Base-by-base conservation (phyloP, 2,113 vertebrate species). In the Emydocephalus ijimae region DNA sequence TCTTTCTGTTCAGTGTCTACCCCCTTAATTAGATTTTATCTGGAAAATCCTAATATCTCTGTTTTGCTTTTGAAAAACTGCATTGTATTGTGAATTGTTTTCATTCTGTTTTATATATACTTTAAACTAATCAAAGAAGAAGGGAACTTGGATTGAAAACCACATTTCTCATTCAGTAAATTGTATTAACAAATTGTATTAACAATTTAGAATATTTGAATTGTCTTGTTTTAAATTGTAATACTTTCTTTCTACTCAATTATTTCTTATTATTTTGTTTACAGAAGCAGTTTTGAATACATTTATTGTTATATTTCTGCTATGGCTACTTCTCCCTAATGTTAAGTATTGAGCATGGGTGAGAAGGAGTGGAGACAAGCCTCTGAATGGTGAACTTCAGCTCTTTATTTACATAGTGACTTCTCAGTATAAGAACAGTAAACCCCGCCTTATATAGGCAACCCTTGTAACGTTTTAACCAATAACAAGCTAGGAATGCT, bases 211-310 rank as follows among this genome's bases (percentile, higher is more conserved):
- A 4, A 55, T 1, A 59, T 90, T 29, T 3, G 0, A 9, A 91
- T 92, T n/a, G 0, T 0, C 0, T 64, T 0, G 39, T 90, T 61
- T 50, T 54, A 50, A n/a, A 48, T 39, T 15, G 3, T 9, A 26
- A 24, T 61, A 34, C 87, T 50, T 91, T 48, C 48, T 54, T 92
- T 69, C 23, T 54, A 50, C 45, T 69, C n/a, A 52, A 87, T 39
- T 90, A 20, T 2, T 92, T 89, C 93, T 87, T 34, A 3, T 59
- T 59, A 1, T 21, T 91, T 92, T 34, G n/a, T 74, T 23, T 43
- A 23, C 29, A 21, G 45, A 89, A 74, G 52, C n/a, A 18, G 20
- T 74, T 92, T 89, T 92, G 24, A 56, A 56, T 89, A 29, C 64
- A 29, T 89, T 81, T 88, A 56, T 10, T 14, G 23, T n/a, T 74